These are phyloP conservation scores for Glaucopsyche alexis DNA, from an alignment of 2,888 invertebrate species.

Conservation along the genomic window DNA sequence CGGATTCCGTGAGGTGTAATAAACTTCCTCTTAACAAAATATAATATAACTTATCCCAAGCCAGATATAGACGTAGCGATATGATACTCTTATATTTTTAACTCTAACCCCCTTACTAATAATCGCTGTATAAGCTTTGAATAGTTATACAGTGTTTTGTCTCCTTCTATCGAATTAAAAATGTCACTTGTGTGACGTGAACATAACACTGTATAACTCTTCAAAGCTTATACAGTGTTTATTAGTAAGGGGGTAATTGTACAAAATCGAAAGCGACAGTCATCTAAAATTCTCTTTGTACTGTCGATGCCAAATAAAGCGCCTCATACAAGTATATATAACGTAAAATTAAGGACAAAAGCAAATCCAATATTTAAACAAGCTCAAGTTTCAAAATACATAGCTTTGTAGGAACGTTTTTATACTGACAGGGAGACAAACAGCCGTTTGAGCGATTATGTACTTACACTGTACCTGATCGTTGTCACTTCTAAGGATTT, in stretches of 20 bases:
- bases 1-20: neutral
- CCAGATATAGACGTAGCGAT: neutral
- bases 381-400: neutral
- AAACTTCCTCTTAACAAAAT: neutral
- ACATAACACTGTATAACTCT: no score
- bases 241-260: no score
- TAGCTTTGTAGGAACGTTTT: neutral
- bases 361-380: neutral
- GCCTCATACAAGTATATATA: neutral
- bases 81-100: neutral
- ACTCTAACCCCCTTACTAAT: no score
- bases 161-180: no score
- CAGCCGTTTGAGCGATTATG: neutral
- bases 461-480: neutral
- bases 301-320: neutral
- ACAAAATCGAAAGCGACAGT: neutral
- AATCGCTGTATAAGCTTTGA: no score
- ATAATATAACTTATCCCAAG: neutral
- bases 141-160: no score
- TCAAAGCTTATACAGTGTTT: no score
- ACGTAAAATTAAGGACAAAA: neutral
- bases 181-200: no score
- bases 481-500: neutral
- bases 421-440: neutral
- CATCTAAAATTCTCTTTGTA: neutral